A percentile compares a stretch with the other conserved stretches of the same genome.
Conservation (phyloP, 2,797 vertebrate genomes). For the Acanthornis magna region DNA sequence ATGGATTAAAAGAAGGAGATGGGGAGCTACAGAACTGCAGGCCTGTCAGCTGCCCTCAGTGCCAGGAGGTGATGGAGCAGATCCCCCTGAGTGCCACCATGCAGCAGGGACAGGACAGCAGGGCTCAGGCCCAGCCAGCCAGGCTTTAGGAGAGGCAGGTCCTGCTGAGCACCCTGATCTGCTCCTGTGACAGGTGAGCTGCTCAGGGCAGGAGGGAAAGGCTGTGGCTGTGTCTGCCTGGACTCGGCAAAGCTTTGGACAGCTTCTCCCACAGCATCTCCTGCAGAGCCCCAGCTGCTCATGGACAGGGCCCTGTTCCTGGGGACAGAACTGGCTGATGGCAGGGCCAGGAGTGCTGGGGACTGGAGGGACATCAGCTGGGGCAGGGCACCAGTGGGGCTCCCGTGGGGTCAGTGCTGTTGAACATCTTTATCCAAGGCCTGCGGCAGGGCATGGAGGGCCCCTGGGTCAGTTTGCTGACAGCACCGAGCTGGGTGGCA, state of each 20-base stretch:
- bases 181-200: neutral
- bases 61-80: neutral
- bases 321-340: neutral
- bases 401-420: neutral
- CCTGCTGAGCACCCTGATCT: neutral
- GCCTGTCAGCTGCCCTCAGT: neutral
- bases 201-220: neutral
- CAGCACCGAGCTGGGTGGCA: neutral
- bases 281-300: neutral
- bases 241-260: neutral
- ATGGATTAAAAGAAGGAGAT: neutral
- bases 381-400: neutral
- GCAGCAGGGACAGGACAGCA: neutral
- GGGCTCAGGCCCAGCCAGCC: neutral
- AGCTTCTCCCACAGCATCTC: neutral
- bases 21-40: neutral
- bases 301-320: neutral
- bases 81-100: neutral
- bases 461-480: too few species aligned
- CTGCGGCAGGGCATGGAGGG: fast-evolving
- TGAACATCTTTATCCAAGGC: neutral
- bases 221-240: neutral
- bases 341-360: fast-evolving
- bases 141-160: neutral
- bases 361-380: neutral